Base-by-base conservation (phyloP, 1,140 invertebrate genomes). In the Oncopodura yosiiana region DNA sequence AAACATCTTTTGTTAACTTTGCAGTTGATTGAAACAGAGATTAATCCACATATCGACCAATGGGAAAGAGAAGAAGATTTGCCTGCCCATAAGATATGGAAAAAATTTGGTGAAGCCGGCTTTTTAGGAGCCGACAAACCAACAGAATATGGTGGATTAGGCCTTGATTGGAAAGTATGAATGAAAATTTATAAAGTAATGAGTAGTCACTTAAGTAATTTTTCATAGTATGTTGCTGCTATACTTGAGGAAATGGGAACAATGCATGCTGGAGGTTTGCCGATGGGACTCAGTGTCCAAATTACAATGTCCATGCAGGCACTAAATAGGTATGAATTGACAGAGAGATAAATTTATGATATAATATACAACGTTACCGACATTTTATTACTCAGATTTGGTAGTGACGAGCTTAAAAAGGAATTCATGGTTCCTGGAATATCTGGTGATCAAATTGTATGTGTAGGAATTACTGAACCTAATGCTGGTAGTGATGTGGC, bases 31-130 rank as follows among this genome's bases (percentile, higher is more conserved):
- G 75, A 79, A n/a, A 69, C 69, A 50, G 75, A 80, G 19, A 77
- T 80, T 37, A 80, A 81, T 68, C 78, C 78, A 26, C 68, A 69
- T 69, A 74, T 80, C n/a, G 75, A 80, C 58, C 60, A 77, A 63
- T 80, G 78, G 78, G 78, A 80, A 61, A 64, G 60, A 37, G 66
- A 68, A 18, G 67, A 68, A 42, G 53, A 57, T 27, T 79, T 75
- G 69, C 77, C 77, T 18, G 74, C 74, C 3, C 73, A 77, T 62
- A 53, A 72, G 58, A 67, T 80, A 2, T 77, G 80, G 57, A 77
- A 78, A 63, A 75, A 73, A 58, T 60, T 80, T 2, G 78, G 76
- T 37, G 44, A 71, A 27, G 73, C 75, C 51, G 78, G 78, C 3
- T 68, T 79, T 32, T 66, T 80, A 3, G 78, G 78, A 24, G 70